Evolutionary conservation across 2,797 vertebrate genomes (phyloP).

Genomic region (Malurus leucopterus): DNA sequence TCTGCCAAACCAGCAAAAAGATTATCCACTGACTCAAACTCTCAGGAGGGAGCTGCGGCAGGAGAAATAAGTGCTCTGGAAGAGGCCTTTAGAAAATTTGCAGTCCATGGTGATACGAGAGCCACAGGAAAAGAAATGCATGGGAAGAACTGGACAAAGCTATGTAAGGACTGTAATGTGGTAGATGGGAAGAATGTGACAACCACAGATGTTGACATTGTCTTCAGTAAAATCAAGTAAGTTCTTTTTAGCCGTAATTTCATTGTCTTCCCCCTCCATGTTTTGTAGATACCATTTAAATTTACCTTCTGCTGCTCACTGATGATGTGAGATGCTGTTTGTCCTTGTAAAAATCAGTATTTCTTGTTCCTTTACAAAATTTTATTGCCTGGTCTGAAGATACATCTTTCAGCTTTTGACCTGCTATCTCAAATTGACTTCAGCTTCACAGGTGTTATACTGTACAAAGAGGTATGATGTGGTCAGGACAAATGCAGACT

Average conservation of each 20-base stretch:
- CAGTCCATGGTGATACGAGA: slow-evolving; percentile 89
- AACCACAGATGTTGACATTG: slow-evolving; percentile 92
- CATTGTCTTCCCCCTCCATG: background rate
- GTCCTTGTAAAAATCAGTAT: background rate
- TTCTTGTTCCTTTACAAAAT: background rate
- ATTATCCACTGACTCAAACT: slow-evolving; percentile 83
- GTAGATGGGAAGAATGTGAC: slow-evolving; percentile 91
- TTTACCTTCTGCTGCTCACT: background rate
- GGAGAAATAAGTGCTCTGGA: slow-evolving; percentile 87
- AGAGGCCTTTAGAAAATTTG: slow-evolving; percentile 90
- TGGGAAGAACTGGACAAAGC: slow-evolving; percentile 96
- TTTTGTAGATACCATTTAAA: background rate
- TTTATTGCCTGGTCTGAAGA: background rate
- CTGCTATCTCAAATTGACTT: background rate
- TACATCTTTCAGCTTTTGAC: background rate
- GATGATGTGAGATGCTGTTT: background rate
- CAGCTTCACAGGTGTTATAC: background rate
- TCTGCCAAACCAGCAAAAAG: slow-evolving; percentile 82
- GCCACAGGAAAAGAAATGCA: slow-evolving; percentile 92
- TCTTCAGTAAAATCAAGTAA: slow-evolving; percentile 99
- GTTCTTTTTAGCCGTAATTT: slow-evolving; percentile 23
- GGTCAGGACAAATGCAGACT: background rate
- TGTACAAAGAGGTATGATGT: background rate
- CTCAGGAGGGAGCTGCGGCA: slow-evolving; percentile 76
- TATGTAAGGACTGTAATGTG: slow-evolving; percentile 92